Base-by-base conservation (phyloP, 2,113 vertebrate genomes). In the Scalopus aquaticus region DNA sequence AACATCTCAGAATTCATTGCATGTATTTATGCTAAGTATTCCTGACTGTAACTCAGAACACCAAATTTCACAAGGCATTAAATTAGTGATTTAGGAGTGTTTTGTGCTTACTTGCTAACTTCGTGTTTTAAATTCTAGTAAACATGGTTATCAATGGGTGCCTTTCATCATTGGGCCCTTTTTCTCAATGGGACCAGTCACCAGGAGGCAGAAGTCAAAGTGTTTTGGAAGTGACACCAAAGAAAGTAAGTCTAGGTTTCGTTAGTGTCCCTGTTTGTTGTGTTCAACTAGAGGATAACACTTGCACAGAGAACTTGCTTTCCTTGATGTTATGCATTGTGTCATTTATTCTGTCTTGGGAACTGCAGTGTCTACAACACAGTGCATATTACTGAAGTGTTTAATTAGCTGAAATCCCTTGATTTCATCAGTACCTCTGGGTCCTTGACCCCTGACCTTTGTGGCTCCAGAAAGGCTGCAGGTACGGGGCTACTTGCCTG, bases 391-490 rank as follows among this genome's bases (percentile, higher is more conserved):
- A 62, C 73, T 73, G 65, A 16, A 87, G 72, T 70, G 60, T 93
- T 92, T 92, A 93, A 96, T 96, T 77, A 94, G 42, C 88, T 35
- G 20, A 82, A 64, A 69, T 84, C 79, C 73, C 65, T 87, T 73
- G 95, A 93, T 84, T 90, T 85, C 92, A 95, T 93, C 90, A 92
- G 92, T 85, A 88, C 81, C 62, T 93, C 72, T 54, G 62, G 84
- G 88, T 88, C 72, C 92, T 96, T 2, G 88, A 96, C 96, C 95
- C 39, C 62, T 97, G 92, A 95, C 96, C 95, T 90, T 84, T 93
- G n/a, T 93, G 97, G 96, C 97, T 97, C 96, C 97, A 96, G 96
- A 78, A 69, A 80, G 95, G 56, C 96, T 88, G 80, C 95, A 97
- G 96, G 95, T 95, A 94, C 67, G 96, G 72, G 58, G 73, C 64